These are phyloP conservation scores for Halcyon badia DNA, from an alignment of 2,797 vertebrate genomes.

Conservation along the genomic window DNA sequence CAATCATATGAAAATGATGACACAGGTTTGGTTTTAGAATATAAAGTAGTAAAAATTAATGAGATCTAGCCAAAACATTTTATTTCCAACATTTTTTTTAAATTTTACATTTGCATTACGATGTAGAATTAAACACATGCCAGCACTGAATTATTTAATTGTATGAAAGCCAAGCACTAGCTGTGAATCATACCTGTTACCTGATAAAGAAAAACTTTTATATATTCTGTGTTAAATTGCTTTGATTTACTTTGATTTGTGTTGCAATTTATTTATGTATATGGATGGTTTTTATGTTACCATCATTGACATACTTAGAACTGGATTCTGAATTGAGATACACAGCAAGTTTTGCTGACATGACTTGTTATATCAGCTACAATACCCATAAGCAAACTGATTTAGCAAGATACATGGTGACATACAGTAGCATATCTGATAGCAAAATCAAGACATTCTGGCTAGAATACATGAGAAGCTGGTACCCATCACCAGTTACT, in stretches of 20 bases:
- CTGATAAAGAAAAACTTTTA: conserved; percentile 25
- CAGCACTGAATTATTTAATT: conserved; percentile 15
- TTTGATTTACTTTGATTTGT: conserved; percentile 31
- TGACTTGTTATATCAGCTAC: neutral
- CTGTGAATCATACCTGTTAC: conserved; percentile 27
- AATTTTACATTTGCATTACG: neutral
- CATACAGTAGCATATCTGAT: neutral
- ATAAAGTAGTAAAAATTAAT: neutral
- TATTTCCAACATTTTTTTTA: conserved; percentile 11
- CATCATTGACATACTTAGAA: neutral
- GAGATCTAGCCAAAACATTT: conserved; percentile 15
- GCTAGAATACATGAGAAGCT: neutral
- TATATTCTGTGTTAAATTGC: neutral
- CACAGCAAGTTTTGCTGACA: neutral
- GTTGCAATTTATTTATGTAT: neutral
- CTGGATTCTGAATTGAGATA: neutral
- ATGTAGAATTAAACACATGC: conserved; percentile 4
- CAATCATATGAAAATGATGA: neutral
- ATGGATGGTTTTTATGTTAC: neutral
- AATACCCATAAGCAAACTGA: conserved; percentile 23
- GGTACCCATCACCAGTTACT: neutral
- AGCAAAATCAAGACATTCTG: neutral
- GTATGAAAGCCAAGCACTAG: neutral
- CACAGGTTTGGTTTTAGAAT: conserved; percentile 24
- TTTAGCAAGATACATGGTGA: conserved; percentile 32